Evolutionary conservation across 1,140 invertebrate genomes (phyloP).

Genomic region (Liolophura sinensis): DNA sequence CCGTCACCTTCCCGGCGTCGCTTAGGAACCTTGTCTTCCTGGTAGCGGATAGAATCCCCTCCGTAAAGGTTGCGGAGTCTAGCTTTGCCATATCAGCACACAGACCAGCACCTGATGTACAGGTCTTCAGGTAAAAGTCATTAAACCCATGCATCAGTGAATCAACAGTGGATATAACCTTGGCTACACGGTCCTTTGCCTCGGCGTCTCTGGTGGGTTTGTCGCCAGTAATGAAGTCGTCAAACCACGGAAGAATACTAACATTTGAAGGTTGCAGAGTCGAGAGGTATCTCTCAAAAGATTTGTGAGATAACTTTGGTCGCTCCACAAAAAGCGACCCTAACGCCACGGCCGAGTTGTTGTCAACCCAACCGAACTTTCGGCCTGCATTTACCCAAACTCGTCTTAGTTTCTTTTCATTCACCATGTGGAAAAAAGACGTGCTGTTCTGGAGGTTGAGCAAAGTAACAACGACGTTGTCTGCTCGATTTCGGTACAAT

Average conservation of each 20-base stretch:
- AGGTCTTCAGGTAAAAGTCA: conserved; percentile 16
- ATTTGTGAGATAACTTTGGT: conserved; percentile 1
- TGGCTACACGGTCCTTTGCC: conserved; percentile 21
- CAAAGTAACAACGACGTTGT: conserved; percentile 3
- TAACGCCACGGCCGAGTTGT: conserved; percentile 3
- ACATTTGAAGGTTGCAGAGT: background rate
- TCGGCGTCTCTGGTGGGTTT: background rate
- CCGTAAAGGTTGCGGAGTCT: background rate
- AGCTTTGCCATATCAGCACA: conserved; percentile 26
- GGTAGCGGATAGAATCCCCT: conserved; percentile 15
- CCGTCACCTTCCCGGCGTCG: background rate
- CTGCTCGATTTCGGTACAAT: background rate
- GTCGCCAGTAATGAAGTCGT: background rate
- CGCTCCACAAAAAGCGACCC: conserved; percentile 10
- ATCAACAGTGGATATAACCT: conserved; percentile 14
- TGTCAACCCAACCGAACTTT: no score
- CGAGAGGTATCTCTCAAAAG: background rate
- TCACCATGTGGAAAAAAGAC: background rate
- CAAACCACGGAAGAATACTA: no score
- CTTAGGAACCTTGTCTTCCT: conserved; percentile 7
- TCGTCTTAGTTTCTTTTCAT: background rate
- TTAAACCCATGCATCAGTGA: conserved; percentile 31
- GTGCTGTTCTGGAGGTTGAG: conserved; percentile 1
- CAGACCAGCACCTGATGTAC: conserved; percentile 22
- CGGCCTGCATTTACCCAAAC: no score